phyloP scores from a whole-genome alignment of 2,797 vertebrate species.

The Hemitrygon akajei region DNA sequence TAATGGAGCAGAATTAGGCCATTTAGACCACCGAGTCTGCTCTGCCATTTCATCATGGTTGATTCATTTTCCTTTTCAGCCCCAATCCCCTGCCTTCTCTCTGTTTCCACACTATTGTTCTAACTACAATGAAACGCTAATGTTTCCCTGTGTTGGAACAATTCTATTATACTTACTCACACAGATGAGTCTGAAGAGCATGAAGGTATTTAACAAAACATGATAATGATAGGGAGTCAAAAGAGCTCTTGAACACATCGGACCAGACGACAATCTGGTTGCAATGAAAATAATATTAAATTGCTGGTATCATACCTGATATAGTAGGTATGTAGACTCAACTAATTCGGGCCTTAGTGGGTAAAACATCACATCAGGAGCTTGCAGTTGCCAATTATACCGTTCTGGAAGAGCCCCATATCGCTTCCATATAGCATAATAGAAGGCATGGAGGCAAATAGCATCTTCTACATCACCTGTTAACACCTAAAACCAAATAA shows the following conservation, averaged over 20 bases:
- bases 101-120: background rate
- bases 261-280: background rate
- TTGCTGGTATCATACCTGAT: conserved; percentile 68
- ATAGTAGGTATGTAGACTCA: conserved; percentile 92
- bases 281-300: background rate
- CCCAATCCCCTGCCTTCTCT: too few species aligned
- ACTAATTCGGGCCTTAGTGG: conserved; percentile 90
- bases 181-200: background rate
- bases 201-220: background rate
- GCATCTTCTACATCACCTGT: conserved; percentile 96
- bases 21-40: too few species aligned
- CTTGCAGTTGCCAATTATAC: conserved; percentile 97
- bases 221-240: background rate
- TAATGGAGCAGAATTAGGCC: background rate
- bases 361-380: conserved; percentile 90
- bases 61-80: too few species aligned
- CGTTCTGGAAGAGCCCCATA: conserved; percentile 91
- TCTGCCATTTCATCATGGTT: too few species aligned
- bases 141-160: background rate
- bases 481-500: conserved; percentile 66
- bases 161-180: background rate
- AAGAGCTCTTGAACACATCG: background rate
- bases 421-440: conserved; percentile 98
- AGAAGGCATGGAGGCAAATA: conserved; percentile 96
- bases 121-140: background rate